Conservation (phyloP, 2,113 vertebrate species). For the Egretta garzetta region DNA sequence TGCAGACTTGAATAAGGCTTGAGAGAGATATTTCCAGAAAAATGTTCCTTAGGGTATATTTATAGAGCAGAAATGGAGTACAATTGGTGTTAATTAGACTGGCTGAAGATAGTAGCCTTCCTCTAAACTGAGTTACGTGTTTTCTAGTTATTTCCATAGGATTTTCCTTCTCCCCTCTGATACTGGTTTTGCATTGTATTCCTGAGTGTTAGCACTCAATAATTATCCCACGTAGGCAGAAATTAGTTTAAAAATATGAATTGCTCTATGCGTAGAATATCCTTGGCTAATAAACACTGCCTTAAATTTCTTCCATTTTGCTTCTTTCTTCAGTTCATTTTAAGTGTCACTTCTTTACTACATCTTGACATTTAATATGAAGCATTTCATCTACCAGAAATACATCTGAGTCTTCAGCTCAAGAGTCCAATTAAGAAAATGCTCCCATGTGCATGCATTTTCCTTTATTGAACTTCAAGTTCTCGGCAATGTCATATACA, state of each 20-base stretch:
- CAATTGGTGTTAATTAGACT: not conserved
- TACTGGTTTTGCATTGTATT: not conserved
- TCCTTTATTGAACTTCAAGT: slow-evolving; percentile 37
- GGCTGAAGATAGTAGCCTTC: not conserved
- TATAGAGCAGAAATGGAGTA: not conserved
- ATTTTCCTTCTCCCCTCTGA: not conserved
- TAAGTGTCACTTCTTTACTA: slow-evolving; percentile 57
- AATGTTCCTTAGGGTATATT: not conserved
- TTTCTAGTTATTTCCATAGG: not conserved
- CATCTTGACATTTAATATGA: slow-evolving; percentile 60
- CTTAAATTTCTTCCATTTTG: slow-evolving; percentile 18
- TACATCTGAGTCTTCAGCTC: slow-evolving; percentile 28
- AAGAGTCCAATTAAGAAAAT: slow-evolving; percentile 60
- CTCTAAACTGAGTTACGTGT: not conserved
- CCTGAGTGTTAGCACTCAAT: not conserved
- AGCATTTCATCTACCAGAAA: slow-evolving; percentile 55
- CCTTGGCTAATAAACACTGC: not conserved
- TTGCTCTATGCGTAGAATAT: not conserved
- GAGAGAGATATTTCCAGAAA: not conserved
- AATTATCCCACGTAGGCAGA: not conserved
- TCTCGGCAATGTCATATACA: not conserved
- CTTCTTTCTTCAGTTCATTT: slow-evolving; percentile 33
- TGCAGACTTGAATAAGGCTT: not conserved
- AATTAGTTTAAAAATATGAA: not conserved
- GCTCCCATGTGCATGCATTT: not conserved